Conservation (phyloP, 2,888 invertebrate genomes). For the Crematogaster levior region DNA sequence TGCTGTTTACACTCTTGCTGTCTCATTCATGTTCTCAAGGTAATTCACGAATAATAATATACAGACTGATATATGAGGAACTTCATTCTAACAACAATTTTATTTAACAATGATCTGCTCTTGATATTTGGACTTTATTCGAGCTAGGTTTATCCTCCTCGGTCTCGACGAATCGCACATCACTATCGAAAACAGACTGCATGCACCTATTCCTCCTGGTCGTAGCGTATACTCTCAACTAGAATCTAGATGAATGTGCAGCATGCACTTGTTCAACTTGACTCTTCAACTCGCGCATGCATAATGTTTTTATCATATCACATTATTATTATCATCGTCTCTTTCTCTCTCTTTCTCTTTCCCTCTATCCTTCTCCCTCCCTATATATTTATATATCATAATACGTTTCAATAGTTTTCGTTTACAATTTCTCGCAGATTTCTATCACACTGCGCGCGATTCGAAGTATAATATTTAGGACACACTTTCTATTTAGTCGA, state of each 20-base stretch:
- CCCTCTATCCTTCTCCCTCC: not conserved
- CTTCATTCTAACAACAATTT: not conserved
- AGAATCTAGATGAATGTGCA: slow-evolving; percentile 46
- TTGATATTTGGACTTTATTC: not conserved
- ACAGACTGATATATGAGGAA: not conserved
- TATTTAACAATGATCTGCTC: not conserved
- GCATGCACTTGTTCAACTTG: slow-evolving; percentile 40
- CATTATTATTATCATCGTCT: not conserved
- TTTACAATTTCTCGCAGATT: not conserved
- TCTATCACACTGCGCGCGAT: not conserved
- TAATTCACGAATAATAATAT: not conserved
- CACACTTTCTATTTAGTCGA: slow-evolving; percentile 20
- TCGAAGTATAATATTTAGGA: not conserved
- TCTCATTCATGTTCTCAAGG: not conserved
- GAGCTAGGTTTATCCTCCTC: slow-evolving; percentile 4
- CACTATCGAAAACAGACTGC: slow-evolving; percentile 26
- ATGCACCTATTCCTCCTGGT: slow-evolving; percentile 17
- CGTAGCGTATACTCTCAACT: slow-evolving; percentile 6
- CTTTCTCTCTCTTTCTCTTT: not conserved
- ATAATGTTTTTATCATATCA: slow-evolving; percentile 17
- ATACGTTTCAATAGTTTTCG: not conserved
- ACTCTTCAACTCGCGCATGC: slow-evolving; percentile 38
- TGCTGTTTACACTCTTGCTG: not conserved
- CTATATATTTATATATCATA: not conserved
- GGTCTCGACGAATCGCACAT: not conserved